Conservation (phyloP, 2,797 vertebrate species). For the Halcyon smyrnensis region DNA sequence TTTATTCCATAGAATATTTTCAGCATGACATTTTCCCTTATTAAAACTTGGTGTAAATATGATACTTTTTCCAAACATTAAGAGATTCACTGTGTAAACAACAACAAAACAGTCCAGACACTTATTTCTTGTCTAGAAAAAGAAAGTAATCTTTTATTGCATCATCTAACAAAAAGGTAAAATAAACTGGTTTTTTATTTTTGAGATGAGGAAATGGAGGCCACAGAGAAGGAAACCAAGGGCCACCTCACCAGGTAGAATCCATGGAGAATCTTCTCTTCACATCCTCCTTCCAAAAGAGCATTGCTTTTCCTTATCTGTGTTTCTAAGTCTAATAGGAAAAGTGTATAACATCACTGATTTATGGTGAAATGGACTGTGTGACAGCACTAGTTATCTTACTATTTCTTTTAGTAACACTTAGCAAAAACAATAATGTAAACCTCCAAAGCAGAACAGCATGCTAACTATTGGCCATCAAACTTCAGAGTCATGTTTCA, state of each 20-base stretch:
- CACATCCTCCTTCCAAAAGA: not conserved
- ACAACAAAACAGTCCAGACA: not conserved
- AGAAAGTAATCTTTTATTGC: not conserved
- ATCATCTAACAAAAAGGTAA: not conserved
- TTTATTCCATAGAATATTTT: not conserved
- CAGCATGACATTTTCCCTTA: not conserved
- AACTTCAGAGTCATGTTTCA: not conserved
- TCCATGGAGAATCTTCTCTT: not conserved
- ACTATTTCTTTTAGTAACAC: not conserved
- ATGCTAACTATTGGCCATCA: accelerated
- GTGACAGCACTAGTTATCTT: not conserved
- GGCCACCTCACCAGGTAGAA: not conserved
- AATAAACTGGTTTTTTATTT: not conserved
- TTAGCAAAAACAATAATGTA: not conserved
- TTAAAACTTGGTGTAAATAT: not conserved
- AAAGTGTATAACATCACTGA: not conserved
- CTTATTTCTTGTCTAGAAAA: not conserved
- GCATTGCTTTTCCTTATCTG: not conserved
- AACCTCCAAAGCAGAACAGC: not conserved
- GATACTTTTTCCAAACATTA: not conserved
- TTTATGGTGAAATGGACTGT: not conserved
- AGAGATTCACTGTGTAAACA: not conserved
- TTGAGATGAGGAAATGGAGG: not conserved
- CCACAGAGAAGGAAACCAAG: not conserved
- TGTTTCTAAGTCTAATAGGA: not conserved